Evolutionary conservation across 2,888 invertebrate genomes (phyloP), one percentile per base, ranked within the genome.

Genomic region (Drosophila diplacantha): DNA sequence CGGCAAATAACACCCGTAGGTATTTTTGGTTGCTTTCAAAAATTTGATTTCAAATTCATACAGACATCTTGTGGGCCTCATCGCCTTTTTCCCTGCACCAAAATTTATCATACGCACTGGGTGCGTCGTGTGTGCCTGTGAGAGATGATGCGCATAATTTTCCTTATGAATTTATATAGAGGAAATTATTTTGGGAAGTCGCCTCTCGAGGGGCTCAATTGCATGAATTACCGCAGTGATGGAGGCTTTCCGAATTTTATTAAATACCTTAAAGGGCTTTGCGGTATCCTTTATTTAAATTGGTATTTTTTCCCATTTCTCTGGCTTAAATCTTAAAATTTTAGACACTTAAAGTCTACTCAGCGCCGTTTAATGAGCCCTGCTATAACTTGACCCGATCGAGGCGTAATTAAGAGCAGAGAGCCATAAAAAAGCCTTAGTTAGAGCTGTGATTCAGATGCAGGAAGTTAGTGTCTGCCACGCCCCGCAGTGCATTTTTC

Each of bases 31-130:
- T 43, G 29, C 35, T 56, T 44, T 58, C 69, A 47, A 65, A 81
- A 74, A 74, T 69, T 66, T 74, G 79, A 78, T 80, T 83, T 74
- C 50, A 69, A 71, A 80, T 77, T 83, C 83, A 74, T 69, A 63
- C 70, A 74, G 81, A 70, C 81, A 77, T 37, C 46, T 51, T 67
- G 62, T 63, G 60, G 34, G 66, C 8, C 47, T 14, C 49, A 18
- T 47, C 43, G 58, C 37, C 41, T 53, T 58, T 41, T 31, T 50
- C 3, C 41, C 46, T 47, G 39, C 39, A 52, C 35, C 35, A 68
- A 56, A 51, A 72, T 72, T 72, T 58, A 65, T 69, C 69, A 69
- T 72, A 69, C 65, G 75, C 64, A 63, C 61, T 56, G 63, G 51
- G 34, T 59, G 35, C 46, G 51, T 52, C 29, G 12, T 18, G n/a